phyloP scores from a whole-genome alignment of 2,888 invertebrate genomes.

The Rambutsinella grinnellia region DNA sequence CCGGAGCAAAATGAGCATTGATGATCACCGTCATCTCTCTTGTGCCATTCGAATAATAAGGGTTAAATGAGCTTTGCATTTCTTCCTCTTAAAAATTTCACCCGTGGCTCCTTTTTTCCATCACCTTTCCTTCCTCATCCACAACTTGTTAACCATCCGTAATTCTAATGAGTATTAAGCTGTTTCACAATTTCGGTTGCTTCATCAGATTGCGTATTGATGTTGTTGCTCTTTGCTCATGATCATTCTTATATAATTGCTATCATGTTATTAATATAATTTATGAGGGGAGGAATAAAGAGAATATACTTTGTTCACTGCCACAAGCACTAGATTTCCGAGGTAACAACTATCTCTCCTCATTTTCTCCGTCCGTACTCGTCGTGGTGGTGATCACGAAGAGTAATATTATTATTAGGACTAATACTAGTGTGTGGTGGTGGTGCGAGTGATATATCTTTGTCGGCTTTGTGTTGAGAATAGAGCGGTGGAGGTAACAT shows the following conservation, averaged over 20 bases:
- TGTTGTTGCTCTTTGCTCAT: background rate
- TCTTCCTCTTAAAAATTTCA: too few species aligned
- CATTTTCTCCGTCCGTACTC: background rate
- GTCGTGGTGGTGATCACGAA: background rate
- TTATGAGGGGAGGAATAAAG: background rate
- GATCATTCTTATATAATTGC: background rate
- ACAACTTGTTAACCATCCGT: background rate
- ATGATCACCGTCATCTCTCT: conserved; percentile 18
- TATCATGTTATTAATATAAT: background rate
- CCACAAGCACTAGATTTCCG: background rate
- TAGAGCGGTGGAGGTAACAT: too few species aligned
- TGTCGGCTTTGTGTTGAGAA: background rate
- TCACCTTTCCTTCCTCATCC: background rate
- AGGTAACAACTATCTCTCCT: background rate
- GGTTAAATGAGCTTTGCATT: conserved; percentile 35
- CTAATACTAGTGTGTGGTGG: background rate
- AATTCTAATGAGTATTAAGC: background rate
- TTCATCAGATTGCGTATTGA: background rate
- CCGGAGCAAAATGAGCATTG: conserved; percentile 2
- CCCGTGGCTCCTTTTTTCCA: conserved; percentile 35
- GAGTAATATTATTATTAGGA: background rate
- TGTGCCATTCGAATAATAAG: conserved; percentile 7
- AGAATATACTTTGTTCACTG: background rate
- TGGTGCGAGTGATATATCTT: background rate
- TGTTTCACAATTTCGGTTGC: background rate